Evolutionary conservation across 2,888 invertebrate genomes (phyloP).

Genomic region (Sinopyrophorus schimmeli): DNA sequence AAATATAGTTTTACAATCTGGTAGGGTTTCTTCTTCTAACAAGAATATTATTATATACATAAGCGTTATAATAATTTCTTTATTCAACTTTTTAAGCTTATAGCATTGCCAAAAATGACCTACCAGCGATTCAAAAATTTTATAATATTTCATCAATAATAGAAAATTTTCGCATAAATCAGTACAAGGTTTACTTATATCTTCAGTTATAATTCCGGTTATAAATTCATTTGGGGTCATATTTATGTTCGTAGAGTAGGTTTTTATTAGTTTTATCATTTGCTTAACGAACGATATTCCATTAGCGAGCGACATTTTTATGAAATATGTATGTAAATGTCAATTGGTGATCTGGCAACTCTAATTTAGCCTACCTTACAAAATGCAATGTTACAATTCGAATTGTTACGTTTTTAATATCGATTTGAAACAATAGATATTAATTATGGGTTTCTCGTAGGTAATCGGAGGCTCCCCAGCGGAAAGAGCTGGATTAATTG

Average conservation of each 20-base stretch:
- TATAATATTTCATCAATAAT: constrained; percentile 39
- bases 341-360: no score
- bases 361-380: no score
- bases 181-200: constrained; percentile 13
- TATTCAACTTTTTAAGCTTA: constrained; percentile 34
- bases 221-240: constrained; percentile 41
- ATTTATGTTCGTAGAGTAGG: constrained; percentile 31
- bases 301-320: constrained; percentile 5
- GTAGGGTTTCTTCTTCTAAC: constrained; percentile 39
- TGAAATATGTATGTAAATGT: no score
- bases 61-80: constrained; percentile 34
- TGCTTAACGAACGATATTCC: constrained; percentile 23
- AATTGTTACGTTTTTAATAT: no score
- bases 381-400: no score
- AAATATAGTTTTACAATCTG: constrained; percentile 37
- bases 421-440: no score
- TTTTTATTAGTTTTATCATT: constrained; percentile 37
- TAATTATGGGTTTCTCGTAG: constrained; percentile 68
- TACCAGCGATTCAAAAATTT: constrained; percentile 39
- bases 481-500: constrained; percentile 88
- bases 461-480: constrained; percentile 94
- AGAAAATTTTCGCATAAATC: constrained; percentile 31
- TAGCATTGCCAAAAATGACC: constrained; percentile 34
- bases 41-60: constrained; percentile 45
- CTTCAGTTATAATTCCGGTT: constrained; percentile 25